These are phyloP conservation scores for Trichomalopsis sarcophagae DNA, from an alignment of 1,140 invertebrate genomes.

Conservation along the genomic window DNA sequence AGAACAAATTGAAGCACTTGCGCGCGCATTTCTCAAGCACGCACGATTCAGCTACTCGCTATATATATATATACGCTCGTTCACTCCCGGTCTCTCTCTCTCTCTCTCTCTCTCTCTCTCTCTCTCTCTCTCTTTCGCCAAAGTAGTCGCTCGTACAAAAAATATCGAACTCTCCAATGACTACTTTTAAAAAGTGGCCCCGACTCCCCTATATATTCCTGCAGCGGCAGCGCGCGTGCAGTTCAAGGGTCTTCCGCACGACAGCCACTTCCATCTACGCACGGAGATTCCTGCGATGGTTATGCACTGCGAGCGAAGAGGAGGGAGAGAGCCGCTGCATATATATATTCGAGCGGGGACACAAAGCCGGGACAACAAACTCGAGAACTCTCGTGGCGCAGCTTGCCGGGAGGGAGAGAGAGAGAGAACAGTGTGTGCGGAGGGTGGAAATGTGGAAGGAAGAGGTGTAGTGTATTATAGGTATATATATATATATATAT, in stretches of 20 bases:
- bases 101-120: neutral
- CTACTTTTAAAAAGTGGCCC: neutral
- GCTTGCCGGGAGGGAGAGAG: slow-evolving; percentile 10
- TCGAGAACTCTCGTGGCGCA: slow-evolving; percentile 10
- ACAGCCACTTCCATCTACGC: neutral
- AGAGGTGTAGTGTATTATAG: too few species aligned
- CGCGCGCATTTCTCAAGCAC: neutral
- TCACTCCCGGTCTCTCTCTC: too few species aligned
- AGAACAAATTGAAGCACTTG: neutral
- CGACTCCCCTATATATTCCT: neutral
- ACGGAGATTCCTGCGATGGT: neutral
- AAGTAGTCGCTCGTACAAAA: neutral
- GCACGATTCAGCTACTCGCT: neutral
- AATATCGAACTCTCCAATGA: slow-evolving; percentile 1
- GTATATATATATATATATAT: neutral
- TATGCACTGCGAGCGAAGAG: neutral
- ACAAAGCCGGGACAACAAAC: slow-evolving; percentile 36
- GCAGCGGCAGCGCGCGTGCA: neutral
- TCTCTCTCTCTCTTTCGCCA: too few species aligned
- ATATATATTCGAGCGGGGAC: slow-evolving; percentile 1
- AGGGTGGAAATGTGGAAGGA: neutral
- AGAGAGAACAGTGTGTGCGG: neutral
- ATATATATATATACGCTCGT: too few species aligned
- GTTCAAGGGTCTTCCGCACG: neutral
- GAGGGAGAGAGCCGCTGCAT: neutral